Conservation (phyloP, 2,113 vertebrate species). For the Hucho hucho region DNA sequence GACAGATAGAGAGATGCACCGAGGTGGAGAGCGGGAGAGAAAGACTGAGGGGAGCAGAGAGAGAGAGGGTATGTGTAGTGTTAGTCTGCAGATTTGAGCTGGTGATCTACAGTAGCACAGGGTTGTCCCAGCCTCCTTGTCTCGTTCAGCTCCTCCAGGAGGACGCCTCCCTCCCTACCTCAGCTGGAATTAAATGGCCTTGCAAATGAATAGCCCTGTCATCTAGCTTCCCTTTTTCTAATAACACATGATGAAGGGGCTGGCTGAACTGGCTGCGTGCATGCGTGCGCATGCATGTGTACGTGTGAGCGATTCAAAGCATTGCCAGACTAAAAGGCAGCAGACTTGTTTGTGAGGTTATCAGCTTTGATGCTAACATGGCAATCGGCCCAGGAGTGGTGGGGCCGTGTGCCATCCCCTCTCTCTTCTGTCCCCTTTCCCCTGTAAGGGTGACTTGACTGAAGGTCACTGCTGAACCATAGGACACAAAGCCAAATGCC, state of each 20-base stretch:
- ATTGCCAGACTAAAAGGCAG: not conserved
- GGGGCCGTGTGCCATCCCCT: not conserved
- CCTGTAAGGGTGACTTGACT: conserved; percentile 22
- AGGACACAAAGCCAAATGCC: conserved; percentile 43
- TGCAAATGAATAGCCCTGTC: not conserved
- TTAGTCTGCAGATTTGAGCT: not conserved
- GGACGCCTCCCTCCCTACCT: not conserved
- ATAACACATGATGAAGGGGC: not conserved
- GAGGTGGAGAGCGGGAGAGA: not conserved
- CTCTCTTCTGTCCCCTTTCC: not conserved
- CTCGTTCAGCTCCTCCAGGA: not conserved
- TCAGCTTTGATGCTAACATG: not conserved
- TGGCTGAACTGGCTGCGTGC: too few species aligned
- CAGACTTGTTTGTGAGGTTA: not conserved
- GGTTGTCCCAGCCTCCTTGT: not conserved
- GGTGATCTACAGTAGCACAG: not conserved
- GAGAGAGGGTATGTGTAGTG: not conserved
- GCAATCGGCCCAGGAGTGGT: not conserved
- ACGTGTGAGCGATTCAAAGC: not conserved
- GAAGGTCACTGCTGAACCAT: conserved; percentile 56
- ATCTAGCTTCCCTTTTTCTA: conserved; percentile 18
- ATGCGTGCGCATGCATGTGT: not conserved
- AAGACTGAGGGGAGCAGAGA: not conserved
- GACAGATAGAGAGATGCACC: not conserved
- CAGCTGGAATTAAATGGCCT: not conserved